Evolutionary conservation across 2,797 vertebrate genomes (phyloP).

Genomic region (Atherinosoma microstoma): DNA sequence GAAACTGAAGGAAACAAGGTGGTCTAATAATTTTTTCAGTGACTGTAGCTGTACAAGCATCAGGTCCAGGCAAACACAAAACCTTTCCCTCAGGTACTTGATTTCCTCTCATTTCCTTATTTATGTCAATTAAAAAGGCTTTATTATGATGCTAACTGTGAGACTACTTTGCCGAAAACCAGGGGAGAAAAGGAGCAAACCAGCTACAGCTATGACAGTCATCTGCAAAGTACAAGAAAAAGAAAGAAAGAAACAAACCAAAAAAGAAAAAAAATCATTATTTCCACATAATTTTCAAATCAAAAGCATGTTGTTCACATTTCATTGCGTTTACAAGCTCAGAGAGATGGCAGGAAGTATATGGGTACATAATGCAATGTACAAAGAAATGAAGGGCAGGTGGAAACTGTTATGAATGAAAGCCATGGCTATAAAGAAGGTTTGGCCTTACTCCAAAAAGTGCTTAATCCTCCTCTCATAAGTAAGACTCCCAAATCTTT

Average conservation of each 20-base stretch:
- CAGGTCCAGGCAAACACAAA: slow-evolving; percentile 72
- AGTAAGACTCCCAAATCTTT: neutral
- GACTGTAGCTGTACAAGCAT: too few species aligned
- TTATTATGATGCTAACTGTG: slow-evolving; percentile 83
- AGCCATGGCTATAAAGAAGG: neutral
- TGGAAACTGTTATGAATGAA: neutral
- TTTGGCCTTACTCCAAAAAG: neutral
- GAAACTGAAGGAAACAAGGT: too few species aligned
- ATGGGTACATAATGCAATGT: too few species aligned
- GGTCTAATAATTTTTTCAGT: too few species aligned
- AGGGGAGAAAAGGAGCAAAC: slow-evolving; percentile 39
- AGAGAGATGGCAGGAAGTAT: neutral
- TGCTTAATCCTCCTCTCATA: neutral
- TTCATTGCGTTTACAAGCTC: neutral
- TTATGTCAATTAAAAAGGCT: slow-evolving; percentile 76
- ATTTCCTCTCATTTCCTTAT: slow-evolving; percentile 77
- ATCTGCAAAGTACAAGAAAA: too few species aligned
- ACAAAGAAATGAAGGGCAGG: neutral
- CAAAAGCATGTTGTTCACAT: too few species aligned
- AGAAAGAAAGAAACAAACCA: too few species aligned
- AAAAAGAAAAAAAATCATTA: too few species aligned
- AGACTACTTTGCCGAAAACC: slow-evolving; percentile 60
- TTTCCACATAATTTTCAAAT: too few species aligned
- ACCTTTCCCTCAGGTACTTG: slow-evolving; percentile 70
- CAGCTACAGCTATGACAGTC: slow-evolving; percentile 44